Evolutionary conservation across 2,888 invertebrate species (phyloP).

Genomic region (Lasiommata megera): DNA sequence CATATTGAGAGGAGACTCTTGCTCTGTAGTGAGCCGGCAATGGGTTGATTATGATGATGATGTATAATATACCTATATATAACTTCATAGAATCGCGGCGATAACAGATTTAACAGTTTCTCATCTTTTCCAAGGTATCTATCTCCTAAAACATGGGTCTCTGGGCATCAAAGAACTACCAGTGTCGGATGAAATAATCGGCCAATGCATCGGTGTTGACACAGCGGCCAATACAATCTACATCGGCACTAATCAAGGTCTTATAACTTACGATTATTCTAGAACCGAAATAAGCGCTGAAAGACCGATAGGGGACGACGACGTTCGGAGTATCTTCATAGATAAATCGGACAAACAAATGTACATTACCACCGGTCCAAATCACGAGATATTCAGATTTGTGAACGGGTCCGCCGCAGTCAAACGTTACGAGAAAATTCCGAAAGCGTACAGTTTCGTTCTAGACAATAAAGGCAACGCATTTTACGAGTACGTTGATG

Average conservation of each 20-base stretch:
- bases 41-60: too few species aligned
- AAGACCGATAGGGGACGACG: conserved; percentile 70
- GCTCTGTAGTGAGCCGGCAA: too few species aligned
- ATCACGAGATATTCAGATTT: conserved; percentile 64
- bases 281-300: conserved; percentile 62
- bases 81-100: too few species aligned
- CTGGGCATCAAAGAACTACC: conserved; percentile 64
- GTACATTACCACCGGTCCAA: conserved; percentile 66
- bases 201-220: conserved; percentile 68
- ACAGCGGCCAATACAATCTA: conserved; percentile 52
- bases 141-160: conserved; percentile 64
- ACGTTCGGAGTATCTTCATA: conserved; percentile 64
- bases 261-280: conserved; percentile 62
- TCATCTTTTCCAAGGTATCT: conserved; percentile 46
- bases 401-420: conserved; percentile 68
- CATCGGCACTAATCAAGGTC: conserved; percentile 70
- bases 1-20: too few species aligned
- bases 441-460: conserved; percentile 67
- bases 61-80: too few species aligned
- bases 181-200: conserved; percentile 59
- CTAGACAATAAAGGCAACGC: conserved; percentile 63
- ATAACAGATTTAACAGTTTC: too few species aligned
- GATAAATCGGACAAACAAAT: conserved; percentile 64
- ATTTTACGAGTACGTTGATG: conserved; percentile 69
- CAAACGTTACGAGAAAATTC: conserved; percentile 63